Percentiles rank a stretch among this genome's conserved stretches.
These are phyloP conservation scores for Leucozona laternaria DNA, from an alignment of 2,888 invertebrate genomes.

Conservation along the genomic window DNA sequence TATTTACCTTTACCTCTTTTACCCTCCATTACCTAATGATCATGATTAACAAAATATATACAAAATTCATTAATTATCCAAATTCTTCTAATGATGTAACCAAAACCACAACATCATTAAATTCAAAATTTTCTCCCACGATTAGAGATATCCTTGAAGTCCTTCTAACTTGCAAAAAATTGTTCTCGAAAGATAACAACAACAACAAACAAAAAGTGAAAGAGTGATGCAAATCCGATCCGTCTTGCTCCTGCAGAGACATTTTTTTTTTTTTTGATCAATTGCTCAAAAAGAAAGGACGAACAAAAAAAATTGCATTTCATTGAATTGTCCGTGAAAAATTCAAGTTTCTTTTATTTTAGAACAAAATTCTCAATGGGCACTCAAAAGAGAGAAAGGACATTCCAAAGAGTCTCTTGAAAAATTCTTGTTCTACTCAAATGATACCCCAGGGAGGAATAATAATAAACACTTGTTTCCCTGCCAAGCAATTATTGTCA, in stretches of 20 bases:
- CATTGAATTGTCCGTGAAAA: slow-evolving; percentile 65
- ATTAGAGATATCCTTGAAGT: neutral
- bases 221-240: slow-evolving; percentile 71
- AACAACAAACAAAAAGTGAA: neutral
- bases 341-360: slow-evolving; percentile 31
- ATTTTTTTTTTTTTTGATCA: slow-evolving; percentile 12
- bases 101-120: slow-evolving; percentile 32
- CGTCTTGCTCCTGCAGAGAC: slow-evolving; percentile 51
- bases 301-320: slow-evolving; percentile 47
- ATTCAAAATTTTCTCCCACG: slow-evolving; percentile 21
- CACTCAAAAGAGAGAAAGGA: slow-evolving; percentile 35
- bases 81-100: slow-evolving; percentile 3
- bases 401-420: slow-evolving; percentile 5
- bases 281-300: slow-evolving; percentile 36
- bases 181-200: neutral
- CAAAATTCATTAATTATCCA: slow-evolving; percentile 22
- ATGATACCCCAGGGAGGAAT: slow-evolving; percentile 78
- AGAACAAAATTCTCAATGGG: slow-evolving; percentile 33
- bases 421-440: slow-evolving; percentile 20
- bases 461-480: slow-evolving; percentile 79
- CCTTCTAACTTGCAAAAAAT: neutral
- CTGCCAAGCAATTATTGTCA: slow-evolving; percentile 49
- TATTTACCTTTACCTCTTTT: neutral
- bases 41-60: neutral
- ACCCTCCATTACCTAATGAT: neutral